Evolutionary conservation across 1,140 invertebrate genomes (phyloP), one percentile per base, ranked within the genome.

Genomic region (Dendroctonus ponderosae): DNA sequence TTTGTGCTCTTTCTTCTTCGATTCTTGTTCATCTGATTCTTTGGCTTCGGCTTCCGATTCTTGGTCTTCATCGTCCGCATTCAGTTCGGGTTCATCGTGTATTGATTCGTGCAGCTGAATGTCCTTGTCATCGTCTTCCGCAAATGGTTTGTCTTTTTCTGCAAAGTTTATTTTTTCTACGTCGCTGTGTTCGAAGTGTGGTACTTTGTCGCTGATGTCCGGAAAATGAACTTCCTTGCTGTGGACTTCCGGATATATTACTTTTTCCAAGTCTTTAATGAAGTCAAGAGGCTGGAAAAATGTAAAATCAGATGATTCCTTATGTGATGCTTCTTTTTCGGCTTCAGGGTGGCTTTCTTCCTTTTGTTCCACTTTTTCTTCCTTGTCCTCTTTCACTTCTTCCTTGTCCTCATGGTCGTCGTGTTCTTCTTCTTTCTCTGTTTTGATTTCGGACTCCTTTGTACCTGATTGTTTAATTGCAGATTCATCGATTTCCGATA

Each of bases 221-320:
- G 26, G 26, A 26, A 26, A 26, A 26, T 26, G 1, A 26, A 1
- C 26, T 26, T 26, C 26, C 3, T 26, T 26, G 26, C 7, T 11
- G 11, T 11, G 26, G 7, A 15, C 9, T 52, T 51, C 48, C 6
- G 61, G 61, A 46, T 63, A 63, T 37, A 63, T 44, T 42, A 63
- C 8, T 26, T 57, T 65, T 57, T 65, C 62, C 40, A 65, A 15
- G 8, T 65, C 54, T 50, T 57, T 57, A 48, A 65, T 53, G 42
- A 65, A 42, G 5, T 65, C 62, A n/a, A 12, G 14, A 6, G 62
- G 62, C 40, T 56, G 7, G 7, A 65, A 65, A 38, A 57, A 63
- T 7, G 37, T 38, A 14, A 15, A 49, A 12, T 50, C 46, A 49
- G 39, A 61, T 41, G 26, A 39, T 58, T 58, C 42, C 12, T 42